Conservation (phyloP, 2,888 invertebrate genomes). For the Sipha maydis region DNA sequence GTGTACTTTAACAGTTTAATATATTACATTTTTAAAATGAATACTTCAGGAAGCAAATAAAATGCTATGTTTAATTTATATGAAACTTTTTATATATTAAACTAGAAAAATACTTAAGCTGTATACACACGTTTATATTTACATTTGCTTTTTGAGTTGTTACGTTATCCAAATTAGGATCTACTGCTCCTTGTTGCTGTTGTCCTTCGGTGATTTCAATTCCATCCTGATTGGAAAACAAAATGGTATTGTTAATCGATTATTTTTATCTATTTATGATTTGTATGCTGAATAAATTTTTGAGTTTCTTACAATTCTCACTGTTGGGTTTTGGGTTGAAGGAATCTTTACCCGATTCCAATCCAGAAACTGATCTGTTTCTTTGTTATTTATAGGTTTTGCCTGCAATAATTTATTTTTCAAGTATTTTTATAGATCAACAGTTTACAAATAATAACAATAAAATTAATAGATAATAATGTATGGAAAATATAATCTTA, state of each 20-base stretch:
- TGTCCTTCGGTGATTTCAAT: slow-evolving; percentile 37
- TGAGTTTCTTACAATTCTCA: not conserved
- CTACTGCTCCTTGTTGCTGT: slow-evolving; percentile 32
- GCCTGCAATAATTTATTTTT: slow-evolving; percentile 1
- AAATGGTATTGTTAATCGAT: not conserved
- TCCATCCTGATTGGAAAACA: slow-evolving; percentile 23
- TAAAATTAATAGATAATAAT: no score
- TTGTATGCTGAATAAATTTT: not conserved
- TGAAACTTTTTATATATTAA: not conserved
- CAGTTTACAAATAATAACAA: not conserved
- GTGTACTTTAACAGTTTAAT: no score
- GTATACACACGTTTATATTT: slow-evolving; percentile 16
- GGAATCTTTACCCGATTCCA: slow-evolving; percentile 34
- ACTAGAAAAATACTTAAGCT: not conserved
- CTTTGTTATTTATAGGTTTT: not conserved
- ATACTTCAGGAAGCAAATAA: no score
- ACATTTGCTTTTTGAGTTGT: slow-evolving; percentile 48
- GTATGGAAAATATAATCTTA: no score
- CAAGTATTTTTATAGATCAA: no score
- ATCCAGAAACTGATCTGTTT: slow-evolving; percentile 4
- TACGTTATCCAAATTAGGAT: slow-evolving; percentile 29
- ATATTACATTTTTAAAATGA: no score
- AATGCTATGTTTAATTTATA: no score
- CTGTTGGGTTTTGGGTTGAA: slow-evolving; percentile 20
- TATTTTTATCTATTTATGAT: not conserved